These are phyloP conservation scores for Brachionus koreanus DNA, from an alignment of 1,140 invertebrate species.

Conservation along the genomic window DNA sequence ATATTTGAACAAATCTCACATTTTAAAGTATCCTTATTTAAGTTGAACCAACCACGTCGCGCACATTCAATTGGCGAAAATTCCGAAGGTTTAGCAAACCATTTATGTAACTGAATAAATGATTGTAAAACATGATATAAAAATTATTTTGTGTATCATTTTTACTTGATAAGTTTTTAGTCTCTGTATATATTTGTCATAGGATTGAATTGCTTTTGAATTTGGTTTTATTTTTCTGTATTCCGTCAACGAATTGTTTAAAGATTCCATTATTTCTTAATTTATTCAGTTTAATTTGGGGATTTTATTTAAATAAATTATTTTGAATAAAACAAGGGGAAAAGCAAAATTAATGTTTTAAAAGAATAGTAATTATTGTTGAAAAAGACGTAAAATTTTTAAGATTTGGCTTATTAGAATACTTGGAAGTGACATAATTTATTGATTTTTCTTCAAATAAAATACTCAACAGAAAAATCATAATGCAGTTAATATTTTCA, in stretches of 20 bases:
- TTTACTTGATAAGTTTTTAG: slow-evolving; percentile 21
- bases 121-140: neutral
- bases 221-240: slow-evolving; percentile 2
- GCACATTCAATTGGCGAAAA: slow-evolving; percentile 41
- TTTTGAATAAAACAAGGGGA: neutral
- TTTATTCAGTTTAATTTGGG: neutral
- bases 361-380: neutral
- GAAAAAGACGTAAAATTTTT: neutral
- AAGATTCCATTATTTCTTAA: neutral
- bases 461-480: neutral
- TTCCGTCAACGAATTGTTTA: slow-evolving; percentile 6
- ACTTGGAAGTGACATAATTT: neutral
- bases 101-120: slow-evolving; percentile 16
- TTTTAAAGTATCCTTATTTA: slow-evolving; percentile 7
- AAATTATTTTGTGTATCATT: neutral
- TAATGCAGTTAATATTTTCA: neutral
- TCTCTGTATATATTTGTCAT: slow-evolving; percentile 17
- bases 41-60: slow-evolving; percentile 24
- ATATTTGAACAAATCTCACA: slow-evolving; percentile 12
- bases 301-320: neutral
- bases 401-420: neutral
- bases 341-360: neutral
- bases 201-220: neutral
- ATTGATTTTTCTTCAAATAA: neutral
- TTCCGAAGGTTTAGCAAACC: slow-evolving; percentile 30